Percentiles rank a stretch among this genome's conserved stretches.
Evolutionary conservation across 1,140 invertebrate species (phyloP).

Genomic region (Sarcophaga bullata): DNA sequence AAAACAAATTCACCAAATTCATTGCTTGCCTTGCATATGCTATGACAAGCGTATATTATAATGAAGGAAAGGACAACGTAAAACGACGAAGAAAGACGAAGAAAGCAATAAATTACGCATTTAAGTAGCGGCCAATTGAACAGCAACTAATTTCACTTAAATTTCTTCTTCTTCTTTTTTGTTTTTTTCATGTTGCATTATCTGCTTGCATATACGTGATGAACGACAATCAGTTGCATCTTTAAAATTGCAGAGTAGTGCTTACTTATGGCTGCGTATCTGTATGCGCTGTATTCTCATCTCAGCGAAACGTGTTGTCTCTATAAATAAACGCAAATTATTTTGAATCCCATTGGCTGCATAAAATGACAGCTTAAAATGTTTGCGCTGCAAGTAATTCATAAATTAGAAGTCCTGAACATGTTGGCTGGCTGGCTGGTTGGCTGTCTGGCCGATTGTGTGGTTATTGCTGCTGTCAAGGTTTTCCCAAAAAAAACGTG

Average conservation of each 20-base stretch:
- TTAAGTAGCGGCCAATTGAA: slow-evolving; percentile 34
- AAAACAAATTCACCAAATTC: no score
- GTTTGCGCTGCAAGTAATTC: not conserved
- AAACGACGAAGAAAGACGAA: not conserved
- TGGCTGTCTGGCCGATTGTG: no score
- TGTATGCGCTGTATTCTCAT: not conserved
- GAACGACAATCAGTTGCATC: slow-evolving; percentile 14
- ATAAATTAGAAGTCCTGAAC: slow-evolving; percentile 17
- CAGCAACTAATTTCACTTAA: slow-evolving; percentile 38
- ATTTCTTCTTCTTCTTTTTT: not conserved
- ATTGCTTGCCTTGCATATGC: no score
- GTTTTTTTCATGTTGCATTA: not conserved
- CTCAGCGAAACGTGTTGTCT: slow-evolving; percentile 2
- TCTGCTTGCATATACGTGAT: not conserved
- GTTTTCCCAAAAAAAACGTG: not conserved
- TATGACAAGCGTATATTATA: no score
- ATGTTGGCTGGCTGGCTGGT: no score
- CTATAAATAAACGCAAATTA: slow-evolving; percentile 35
- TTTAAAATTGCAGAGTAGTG: not conserved
- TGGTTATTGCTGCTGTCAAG: no score
- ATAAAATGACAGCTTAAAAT: slow-evolving; percentile 35
- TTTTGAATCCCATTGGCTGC: slow-evolving; percentile 23
- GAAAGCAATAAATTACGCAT: slow-evolving; percentile 34
- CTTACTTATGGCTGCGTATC: no score
- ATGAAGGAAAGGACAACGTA: no score